Evolutionary conservation across 2,113 vertebrate species (phyloP).

Genomic region (Rhynchomys soricoides): DNA sequence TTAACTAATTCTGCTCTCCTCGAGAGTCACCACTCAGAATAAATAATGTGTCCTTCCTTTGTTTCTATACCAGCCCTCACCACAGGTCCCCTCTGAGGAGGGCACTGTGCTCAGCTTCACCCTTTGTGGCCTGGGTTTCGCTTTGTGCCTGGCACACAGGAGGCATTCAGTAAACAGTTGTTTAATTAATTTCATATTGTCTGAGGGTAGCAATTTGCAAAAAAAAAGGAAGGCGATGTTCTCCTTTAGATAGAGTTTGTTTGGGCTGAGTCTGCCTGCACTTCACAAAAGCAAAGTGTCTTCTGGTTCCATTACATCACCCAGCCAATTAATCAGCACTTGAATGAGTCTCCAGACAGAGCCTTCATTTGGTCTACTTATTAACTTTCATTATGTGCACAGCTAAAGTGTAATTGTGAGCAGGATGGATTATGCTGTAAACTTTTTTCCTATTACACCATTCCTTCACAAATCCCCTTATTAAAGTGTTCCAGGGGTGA

Average conservation of each 20-base stretch:
- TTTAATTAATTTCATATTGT: conserved; percentile 74
- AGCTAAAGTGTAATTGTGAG: conserved; percentile 88
- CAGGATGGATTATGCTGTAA: conserved; percentile 88
- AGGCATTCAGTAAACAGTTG: conserved; percentile 56
- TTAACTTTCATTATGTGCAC: conserved; percentile 89
- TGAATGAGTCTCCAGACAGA: conserved; percentile 84
- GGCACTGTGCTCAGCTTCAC: neutral
- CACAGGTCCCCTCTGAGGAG: neutral
- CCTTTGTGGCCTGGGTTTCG: neutral
- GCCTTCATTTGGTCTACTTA: conserved; percentile 88
- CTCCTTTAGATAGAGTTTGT: conserved; percentile 73
- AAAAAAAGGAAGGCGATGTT: conserved; percentile 63
- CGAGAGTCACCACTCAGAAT: conserved; percentile 65
- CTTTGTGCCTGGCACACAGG: neutral
- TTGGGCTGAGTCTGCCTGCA: conserved; percentile 66
- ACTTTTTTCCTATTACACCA: conserved; percentile 87
- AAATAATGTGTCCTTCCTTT: conserved; percentile 71
- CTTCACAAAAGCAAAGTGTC: conserved; percentile 71
- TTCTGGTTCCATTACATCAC: conserved; percentile 83
- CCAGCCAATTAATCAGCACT: conserved; percentile 87
- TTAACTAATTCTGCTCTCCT: conserved; percentile 70
- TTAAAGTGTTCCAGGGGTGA: conserved; percentile 92
- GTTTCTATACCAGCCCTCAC: conserved; percentile 14
- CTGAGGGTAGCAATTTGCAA: conserved; percentile 48
- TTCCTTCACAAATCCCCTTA: conserved; percentile 90